Conservation (phyloP, 2,888 invertebrate genomes). For the Sisyra nigra region DNA sequence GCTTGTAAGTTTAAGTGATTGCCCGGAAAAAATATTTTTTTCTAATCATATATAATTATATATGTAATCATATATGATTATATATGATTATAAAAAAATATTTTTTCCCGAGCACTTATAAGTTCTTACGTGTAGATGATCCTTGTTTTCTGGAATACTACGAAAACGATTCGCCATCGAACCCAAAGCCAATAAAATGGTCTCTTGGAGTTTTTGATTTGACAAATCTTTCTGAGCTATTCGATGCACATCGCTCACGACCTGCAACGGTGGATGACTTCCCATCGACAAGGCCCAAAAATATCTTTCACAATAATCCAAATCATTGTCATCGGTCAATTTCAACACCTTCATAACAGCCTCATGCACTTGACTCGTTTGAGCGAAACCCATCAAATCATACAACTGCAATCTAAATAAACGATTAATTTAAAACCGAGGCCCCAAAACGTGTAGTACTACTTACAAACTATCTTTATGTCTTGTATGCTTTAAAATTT, state of each 20-base stretch:
- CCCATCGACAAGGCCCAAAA: conserved; percentile 55
- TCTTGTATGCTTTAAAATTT: conserved; percentile 36
- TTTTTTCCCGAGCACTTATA: too few species aligned
- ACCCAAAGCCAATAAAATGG: conserved; percentile 45
- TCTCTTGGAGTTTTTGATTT: conserved; percentile 46
- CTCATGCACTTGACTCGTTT: conserved; percentile 47
- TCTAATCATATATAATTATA: too few species aligned
- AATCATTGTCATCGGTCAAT: conserved; percentile 30
- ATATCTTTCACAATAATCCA: conserved; percentile 49
- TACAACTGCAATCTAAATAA: conserved; percentile 41
- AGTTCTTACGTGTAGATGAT: conserved; percentile 17
- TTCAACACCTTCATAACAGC: conserved; percentile 49
- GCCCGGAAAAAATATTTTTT: too few species aligned
- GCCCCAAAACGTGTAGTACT: conserved; percentile 1
- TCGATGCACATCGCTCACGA: conserved; percentile 31
- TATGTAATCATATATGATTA: too few species aligned
- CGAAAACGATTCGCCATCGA: conserved; percentile 37
- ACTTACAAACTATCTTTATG: conserved; percentile 37
- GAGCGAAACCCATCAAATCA: conserved; percentile 53
- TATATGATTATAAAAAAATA: too few species aligned
- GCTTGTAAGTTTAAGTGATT: too few species aligned
- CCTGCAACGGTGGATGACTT: conserved; percentile 41
- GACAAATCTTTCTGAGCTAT: conserved; percentile 30
- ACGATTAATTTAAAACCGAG: background rate
- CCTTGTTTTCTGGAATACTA: conserved; percentile 17